Conservation (phyloP, 92 coral and sea anemone genomes). For the Epizoanthus rinbou region DNA sequence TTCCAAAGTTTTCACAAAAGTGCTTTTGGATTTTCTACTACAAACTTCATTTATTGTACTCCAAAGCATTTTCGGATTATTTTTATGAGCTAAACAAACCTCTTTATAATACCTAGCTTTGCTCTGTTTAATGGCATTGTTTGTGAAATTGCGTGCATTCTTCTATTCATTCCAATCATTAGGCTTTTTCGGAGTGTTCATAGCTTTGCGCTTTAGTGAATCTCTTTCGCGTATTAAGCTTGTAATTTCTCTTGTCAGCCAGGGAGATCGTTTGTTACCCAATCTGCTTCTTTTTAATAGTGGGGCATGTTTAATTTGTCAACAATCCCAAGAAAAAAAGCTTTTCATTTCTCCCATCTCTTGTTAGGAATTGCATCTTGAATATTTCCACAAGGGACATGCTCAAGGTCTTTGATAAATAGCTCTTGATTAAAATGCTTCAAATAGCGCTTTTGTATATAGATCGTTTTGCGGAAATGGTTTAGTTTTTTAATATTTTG, state of each 20-base stretch:
- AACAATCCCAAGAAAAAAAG: conserved; percentile 5
- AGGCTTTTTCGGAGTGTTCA: conserved; percentile 1
- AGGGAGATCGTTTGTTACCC: conserved; percentile 24
- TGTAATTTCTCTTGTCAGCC: conserved; percentile 15
- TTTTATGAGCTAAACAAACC: conserved; percentile 4
- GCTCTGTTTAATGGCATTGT: too few species aligned
- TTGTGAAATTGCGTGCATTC: conserved; percentile 17
- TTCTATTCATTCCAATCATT: conserved; percentile 21
- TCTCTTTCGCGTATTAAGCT: conserved; percentile 7
- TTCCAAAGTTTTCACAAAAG: too few species aligned
- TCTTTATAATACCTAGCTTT: conserved; percentile 40
- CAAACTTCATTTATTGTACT: too few species aligned
- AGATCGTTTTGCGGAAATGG: conserved; percentile 8
- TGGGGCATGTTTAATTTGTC: conserved; percentile 25
- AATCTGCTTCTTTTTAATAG: conserved; percentile 6
- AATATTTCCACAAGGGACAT: neutral
- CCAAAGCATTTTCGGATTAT: too few species aligned
- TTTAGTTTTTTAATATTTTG: conserved; percentile 32
- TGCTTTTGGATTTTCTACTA: too few species aligned
- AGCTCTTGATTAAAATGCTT: conserved; percentile 26
- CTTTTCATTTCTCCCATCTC: conserved; percentile 17
- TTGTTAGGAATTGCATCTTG: conserved; percentile 3
- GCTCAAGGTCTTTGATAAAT: neutral
- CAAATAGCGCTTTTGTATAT: conserved; percentile 3
- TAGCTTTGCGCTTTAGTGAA: conserved; percentile 12